phyloP scores from a whole-genome alignment of 2,113 vertebrate species.

The Lycocorax pyrrhopterus region DNA sequence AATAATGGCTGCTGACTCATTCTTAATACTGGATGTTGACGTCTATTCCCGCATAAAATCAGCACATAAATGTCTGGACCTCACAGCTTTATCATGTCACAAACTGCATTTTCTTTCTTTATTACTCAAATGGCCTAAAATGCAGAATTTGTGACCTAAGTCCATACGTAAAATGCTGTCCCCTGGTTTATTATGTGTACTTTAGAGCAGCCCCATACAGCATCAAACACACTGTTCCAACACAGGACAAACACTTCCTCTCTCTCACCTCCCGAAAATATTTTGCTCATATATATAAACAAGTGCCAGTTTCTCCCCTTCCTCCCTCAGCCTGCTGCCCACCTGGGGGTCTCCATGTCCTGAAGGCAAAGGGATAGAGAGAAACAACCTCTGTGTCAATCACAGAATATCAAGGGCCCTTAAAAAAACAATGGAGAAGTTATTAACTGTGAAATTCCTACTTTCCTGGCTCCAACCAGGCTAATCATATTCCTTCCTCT shows the following conservation, averaged over 20 bases:
- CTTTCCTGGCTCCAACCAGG: slow-evolving; percentile 52
- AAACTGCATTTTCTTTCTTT: background rate
- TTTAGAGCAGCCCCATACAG: background rate
- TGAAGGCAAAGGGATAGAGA: background rate
- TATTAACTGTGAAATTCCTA: slow-evolving; percentile 62
- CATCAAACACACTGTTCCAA: background rate
- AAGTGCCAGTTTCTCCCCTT: background rate
- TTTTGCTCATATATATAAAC: background rate
- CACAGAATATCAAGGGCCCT: slow-evolving; percentile 25
- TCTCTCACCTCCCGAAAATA: background rate
- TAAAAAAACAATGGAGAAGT: slow-evolving; percentile 43
- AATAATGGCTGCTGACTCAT: background rate
- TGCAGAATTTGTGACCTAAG: background rate
- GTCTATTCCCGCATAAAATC: background rate
- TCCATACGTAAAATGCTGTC: background rate
- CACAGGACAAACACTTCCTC: background rate
- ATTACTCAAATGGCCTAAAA: background rate
- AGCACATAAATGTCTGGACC: background rate
- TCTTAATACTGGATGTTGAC: background rate
- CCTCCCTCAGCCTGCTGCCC: background rate
- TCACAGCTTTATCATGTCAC: background rate
- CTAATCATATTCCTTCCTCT: slow-evolving; percentile 53
- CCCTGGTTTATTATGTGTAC: background rate
- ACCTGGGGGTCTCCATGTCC: background rate
- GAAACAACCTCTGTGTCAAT: slow-evolving; percentile 18